A percentile compares a stretch with the other conserved stretches of the same genome.
phyloP scores from a whole-genome alignment of 2,888 invertebrate species.

The Anthophora plumipes region DNA sequence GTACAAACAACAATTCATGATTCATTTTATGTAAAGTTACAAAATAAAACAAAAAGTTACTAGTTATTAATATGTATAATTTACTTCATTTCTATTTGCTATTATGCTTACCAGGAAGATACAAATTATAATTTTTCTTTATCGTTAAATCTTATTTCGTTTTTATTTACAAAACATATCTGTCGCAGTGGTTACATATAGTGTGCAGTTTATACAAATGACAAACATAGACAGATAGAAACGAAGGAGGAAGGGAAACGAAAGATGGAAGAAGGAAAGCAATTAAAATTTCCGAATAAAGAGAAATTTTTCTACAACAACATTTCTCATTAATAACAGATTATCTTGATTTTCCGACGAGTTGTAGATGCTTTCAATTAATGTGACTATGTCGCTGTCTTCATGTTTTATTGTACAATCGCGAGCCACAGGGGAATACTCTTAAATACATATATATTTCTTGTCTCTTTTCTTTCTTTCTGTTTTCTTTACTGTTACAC shows the following conservation, averaged over 20 bases:
- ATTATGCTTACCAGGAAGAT: background rate
- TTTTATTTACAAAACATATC: conserved; percentile 68
- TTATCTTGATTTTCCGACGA: background rate
- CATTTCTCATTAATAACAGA: conserved; percentile 5
- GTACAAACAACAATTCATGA: conserved; percentile 37
- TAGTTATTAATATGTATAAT: conserved; percentile 31
- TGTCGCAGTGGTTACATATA: conserved; percentile 50
- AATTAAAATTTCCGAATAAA: conserved; percentile 3
- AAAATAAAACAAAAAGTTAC: conserved; percentile 41
- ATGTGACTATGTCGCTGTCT: conserved; percentile 21
- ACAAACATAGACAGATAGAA: conserved; percentile 5
- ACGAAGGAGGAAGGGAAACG: too few species aligned
- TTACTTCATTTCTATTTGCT: conserved; percentile 5
- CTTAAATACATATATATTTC: conserved; percentile 1
- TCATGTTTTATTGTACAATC: conserved; percentile 40
- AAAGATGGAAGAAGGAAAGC: background rate
- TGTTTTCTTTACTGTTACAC: conserved; percentile 62
- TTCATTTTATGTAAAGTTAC: conserved; percentile 63
- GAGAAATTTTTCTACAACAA: conserved; percentile 17
- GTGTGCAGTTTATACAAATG: conserved; percentile 62
- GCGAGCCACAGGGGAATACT: conserved; percentile 21
- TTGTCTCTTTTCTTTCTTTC: conserved; percentile 6
- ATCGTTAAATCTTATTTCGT: conserved; percentile 52
- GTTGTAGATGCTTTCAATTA: conserved; percentile 14
- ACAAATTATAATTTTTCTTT: background rate